Percentiles rank a stretch among this genome's conserved stretches.
These are phyloP conservation scores for Drosophila tani DNA, from an alignment of 1,140 invertebrate genomes.

Conservation along the genomic window DNA sequence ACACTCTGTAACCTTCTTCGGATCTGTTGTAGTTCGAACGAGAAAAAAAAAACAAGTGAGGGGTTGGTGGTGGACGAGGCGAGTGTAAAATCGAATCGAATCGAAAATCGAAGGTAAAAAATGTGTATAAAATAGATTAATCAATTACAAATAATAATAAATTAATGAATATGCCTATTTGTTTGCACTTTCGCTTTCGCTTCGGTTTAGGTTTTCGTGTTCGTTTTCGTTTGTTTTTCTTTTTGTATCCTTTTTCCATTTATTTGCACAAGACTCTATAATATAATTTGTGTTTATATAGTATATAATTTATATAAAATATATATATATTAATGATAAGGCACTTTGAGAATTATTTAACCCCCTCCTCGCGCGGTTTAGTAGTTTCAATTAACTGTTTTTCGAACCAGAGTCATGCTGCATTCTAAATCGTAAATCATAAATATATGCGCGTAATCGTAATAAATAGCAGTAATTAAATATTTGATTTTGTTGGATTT, in stretches of 20 bases:
- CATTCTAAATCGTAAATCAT: conserved; percentile 13
- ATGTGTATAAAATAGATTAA: conserved; percentile 44
- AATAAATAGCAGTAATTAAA: conserved; percentile 44
- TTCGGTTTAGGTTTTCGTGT: conserved; percentile 15
- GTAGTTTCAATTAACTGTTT: conserved; percentile 4
- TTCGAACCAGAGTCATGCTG: conserved; percentile 13
- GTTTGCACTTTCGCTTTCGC: not conserved
- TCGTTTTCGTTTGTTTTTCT: conserved; percentile 25
- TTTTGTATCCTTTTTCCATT: conserved; percentile 21
- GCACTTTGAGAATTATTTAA: conserved; percentile 78
- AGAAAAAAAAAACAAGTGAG: conserved; percentile 44
- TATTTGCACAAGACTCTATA: conserved; percentile 43
- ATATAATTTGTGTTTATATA: conserved; percentile 45
- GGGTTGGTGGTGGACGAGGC: not conserved
- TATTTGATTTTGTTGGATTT: conserved; percentile 41
- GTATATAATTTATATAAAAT: conserved; percentile 53
- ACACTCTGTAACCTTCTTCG: conserved; percentile 9
- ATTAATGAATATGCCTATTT: conserved; percentile 50
- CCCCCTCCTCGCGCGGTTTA: conserved; percentile 41
- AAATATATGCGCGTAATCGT: conserved; percentile 15
- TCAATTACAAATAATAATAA: conserved; percentile 65
- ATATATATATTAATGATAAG: conserved; percentile 65
- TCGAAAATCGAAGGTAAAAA: conserved; percentile 35
- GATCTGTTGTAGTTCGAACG: conserved; percentile 48
- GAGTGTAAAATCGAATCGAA: conserved; percentile 49